Base-by-base conservation (phyloP, 53 echinoderm and acorn worm genomes). In the Crossaster papposus region DNA sequence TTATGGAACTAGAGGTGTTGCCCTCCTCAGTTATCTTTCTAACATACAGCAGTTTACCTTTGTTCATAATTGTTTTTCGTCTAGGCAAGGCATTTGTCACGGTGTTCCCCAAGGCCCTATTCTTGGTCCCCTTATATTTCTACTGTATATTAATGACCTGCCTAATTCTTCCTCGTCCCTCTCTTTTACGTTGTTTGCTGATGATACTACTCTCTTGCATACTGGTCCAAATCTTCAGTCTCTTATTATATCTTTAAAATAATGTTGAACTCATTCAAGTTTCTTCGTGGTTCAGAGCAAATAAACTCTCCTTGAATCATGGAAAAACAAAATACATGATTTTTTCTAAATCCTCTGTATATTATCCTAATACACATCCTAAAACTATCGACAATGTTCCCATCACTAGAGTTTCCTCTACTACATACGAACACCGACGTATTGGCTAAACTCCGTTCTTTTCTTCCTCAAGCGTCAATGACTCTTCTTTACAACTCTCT, bases 41-140 rank as follows among this genome's bases (percentile, higher is more conserved):
- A n/a, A 79, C 53, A 50, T 52, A 26, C 53, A 79, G 0, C 79
- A 79, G 28, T 79, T 23, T 29, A 76, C 76, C 15, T 35, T n/a
- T 28, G 29, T 31, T 29, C 24, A 71, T 26, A 71, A 71, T 71
- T n/a, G 4, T 76, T 29, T 12, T 34, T 76, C 35, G 30, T 76
- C 76, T 23, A 1, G 11, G 15, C 79, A n/a, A 51, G 13, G 44
- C 15, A 76, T 76, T 76, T 37, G 0, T 6, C 36, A 76, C 17
- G 76, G 76, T 34, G 36, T 76, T 23, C 76, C 76, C 5, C 82
- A n/a, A 44, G 82, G 82, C 23, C 65, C 82, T 5, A 82, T 82
- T 10, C 82, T 82, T 65, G 68, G 82, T 17, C 82, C 62, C 13
- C 63, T 62, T 28, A 62, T 62, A 22, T 78, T 58, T 32, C 33